phyloP scores from a whole-genome alignment of 2,113 vertebrate species.

The Melanerpes formicivorus region DNA sequence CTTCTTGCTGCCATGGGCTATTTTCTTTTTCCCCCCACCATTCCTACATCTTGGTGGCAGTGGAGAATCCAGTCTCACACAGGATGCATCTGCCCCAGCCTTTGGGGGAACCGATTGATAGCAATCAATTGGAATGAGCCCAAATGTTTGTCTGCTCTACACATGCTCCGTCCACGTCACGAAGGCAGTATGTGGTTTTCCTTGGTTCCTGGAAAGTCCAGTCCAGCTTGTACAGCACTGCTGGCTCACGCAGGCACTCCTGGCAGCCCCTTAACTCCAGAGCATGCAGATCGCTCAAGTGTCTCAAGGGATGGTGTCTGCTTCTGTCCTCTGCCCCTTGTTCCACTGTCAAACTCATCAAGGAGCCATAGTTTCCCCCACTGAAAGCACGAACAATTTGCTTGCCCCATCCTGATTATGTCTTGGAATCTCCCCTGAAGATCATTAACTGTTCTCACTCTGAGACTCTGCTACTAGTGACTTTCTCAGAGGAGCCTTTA shows the following conservation, averaged over 20 bases:
- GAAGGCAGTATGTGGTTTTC: not conserved
- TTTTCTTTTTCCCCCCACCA: not conserved
- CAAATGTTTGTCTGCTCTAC: not conserved
- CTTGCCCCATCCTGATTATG: not conserved
- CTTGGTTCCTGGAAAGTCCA: conserved; percentile 17
- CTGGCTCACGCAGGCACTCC: not conserved
- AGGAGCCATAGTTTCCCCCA: not conserved
- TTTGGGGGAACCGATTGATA: not conserved
- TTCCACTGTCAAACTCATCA: not conserved
- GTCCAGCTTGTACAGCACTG: conserved; percentile 7
- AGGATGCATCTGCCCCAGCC: not conserved
- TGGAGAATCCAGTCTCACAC: not conserved
- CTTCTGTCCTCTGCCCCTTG: not conserved
- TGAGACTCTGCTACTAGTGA: not conserved
- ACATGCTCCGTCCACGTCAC: not conserved
- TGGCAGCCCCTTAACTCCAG: not conserved
- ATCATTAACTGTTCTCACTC: not conserved
- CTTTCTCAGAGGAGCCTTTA: not conserved
- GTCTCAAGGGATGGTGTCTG: not conserved
- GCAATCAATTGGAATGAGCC: not conserved
- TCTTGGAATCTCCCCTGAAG: not conserved
- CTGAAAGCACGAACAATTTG: not conserved
- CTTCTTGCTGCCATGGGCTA: not conserved
- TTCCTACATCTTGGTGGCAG: not conserved
- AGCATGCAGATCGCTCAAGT: not conserved